A percentile compares a stretch with the other conserved stretches of the same genome.
These are phyloP conservation scores for Tautogolabrus adspersus DNA, from an alignment of 2,113 vertebrate species.

Conservation along the genomic window DNA sequence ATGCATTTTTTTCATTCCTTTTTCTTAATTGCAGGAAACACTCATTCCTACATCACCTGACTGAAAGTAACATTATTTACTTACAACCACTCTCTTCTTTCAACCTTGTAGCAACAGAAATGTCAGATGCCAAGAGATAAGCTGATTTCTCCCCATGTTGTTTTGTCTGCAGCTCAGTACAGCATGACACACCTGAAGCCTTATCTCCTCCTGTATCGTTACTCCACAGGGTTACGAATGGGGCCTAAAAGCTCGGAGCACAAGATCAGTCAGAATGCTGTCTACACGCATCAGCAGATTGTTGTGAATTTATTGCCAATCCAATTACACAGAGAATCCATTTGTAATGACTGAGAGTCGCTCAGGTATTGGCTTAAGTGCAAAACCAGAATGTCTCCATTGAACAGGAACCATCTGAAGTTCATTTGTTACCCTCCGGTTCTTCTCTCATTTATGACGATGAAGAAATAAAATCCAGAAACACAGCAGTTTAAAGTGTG, in stretches of 20 bases:
- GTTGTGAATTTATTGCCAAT: conserved; percentile 32
- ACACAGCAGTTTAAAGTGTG: not conserved
- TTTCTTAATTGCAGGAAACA: no score
- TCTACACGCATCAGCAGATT: conserved; percentile 33
- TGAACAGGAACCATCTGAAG: conserved; percentile 35
- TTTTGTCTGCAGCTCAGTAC: conserved; percentile 52
- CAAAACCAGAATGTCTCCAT: conserved; percentile 49
- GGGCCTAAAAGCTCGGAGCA: conserved; percentile 1
- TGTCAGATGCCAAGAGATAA: conserved; percentile 27
- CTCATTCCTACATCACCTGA: not conserved
- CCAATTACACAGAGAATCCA: conserved; percentile 40
- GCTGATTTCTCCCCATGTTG: conserved; percentile 20
- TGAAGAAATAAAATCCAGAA: conserved; percentile 10
- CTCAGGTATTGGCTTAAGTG: conserved; percentile 50
- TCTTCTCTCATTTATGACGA: conserved; percentile 11
- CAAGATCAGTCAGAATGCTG: conserved; percentile 24
- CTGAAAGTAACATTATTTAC: conserved; percentile 18
- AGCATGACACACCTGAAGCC: conserved; percentile 51
- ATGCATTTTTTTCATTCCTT: no score
- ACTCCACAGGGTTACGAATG: not conserved
- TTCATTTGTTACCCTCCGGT: conserved; percentile 21
- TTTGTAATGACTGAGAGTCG: conserved; percentile 25
- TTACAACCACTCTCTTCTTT: conserved; percentile 15
- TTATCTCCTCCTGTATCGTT: conserved; percentile 43
- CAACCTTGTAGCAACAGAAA: not conserved